Evolutionary conservation across 2,113 vertebrate species (phyloP), one percentile per base, ranked within the genome.

Genomic region (Tenrec ecaudatus): DNA sequence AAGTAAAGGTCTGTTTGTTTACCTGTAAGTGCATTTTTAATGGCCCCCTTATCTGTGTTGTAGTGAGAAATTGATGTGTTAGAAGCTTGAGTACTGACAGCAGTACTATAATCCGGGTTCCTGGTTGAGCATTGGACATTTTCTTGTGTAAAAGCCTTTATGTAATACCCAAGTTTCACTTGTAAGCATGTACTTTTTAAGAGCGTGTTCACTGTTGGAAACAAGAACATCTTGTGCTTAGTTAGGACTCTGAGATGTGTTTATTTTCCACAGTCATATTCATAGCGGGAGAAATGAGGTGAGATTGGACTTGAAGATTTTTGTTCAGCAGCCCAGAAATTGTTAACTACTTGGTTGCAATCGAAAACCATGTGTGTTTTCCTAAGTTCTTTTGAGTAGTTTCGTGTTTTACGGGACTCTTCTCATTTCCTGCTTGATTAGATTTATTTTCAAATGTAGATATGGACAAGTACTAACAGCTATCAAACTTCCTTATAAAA

Each of bases 371-470:
- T 86, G 58, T 93, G 69, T 47, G 20, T 86, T 89, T 95, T n/a
- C 92, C 27, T 23, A 40, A 86, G 57, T 86, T 86, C 33, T 75
- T 93, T 89, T 89, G 66, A 8, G 53, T 87, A 57, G n/a, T 79
- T 92, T 93, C 27, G 75, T 29, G 5, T 89, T 94, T 87, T 83
- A 57, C 77, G 22, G 84, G 33, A 78, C 2, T n/a, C 58, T 80
- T 95, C 23, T 89, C 33, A 79, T 86, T 84, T 87, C n/a, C 20
- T 93, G 82, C 29, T 87, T 82, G 27, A 16, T n/a, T 90, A 76
- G 58, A 83, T 82, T 69, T 94, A 12, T 95, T 89, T 27, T 94
- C 36, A 92, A 53, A 95, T 86, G 76, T 78, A 91, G 77, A 82
- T 27, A 82, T 40, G n/a, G 8, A 82, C 29, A 83, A 95, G 76